A percentile compares a stretch with the other conserved stretches of the same genome.
phyloP scores from a whole-genome alignment of 2,113 vertebrate species.

The Camelus bactrianus region DNA sequence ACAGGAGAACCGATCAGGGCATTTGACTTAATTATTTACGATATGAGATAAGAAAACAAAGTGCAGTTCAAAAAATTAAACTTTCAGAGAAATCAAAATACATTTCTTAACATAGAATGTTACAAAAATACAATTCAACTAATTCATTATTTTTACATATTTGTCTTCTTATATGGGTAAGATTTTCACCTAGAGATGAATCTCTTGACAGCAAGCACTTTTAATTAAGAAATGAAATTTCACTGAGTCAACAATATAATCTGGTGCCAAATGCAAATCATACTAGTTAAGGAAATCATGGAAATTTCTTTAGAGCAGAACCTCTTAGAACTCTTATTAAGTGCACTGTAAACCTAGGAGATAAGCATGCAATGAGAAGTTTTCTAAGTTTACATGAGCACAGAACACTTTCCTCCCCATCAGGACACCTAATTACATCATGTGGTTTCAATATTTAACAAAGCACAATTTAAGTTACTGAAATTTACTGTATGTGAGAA shows the following conservation, averaged over 20 bases:
- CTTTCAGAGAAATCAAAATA: not conserved
- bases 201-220: not conserved
- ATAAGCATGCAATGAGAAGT: not conserved
- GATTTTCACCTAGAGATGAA: not conserved
- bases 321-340: not conserved
- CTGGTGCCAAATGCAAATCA: not conserved
- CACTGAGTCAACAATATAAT: not conserved
- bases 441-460: not conserved
- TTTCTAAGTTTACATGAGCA: not conserved
- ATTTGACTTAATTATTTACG: not conserved
- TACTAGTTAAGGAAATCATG: not conserved
- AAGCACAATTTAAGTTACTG: not conserved
- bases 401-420: not conserved
- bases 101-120: not conserved
- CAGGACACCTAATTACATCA: not conserved
- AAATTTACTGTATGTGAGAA: not conserved
- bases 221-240: not conserved
- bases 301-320: not conserved
- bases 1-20: not conserved
- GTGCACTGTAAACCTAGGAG: not conserved
- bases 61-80: not conserved
- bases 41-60: not conserved
- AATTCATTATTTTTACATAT: not conserved
- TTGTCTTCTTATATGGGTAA: not conserved
- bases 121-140: not conserved